Evolutionary conservation across 2,888 invertebrate species (phyloP).

Genomic region (Acanthosepion esculentum): DNA sequence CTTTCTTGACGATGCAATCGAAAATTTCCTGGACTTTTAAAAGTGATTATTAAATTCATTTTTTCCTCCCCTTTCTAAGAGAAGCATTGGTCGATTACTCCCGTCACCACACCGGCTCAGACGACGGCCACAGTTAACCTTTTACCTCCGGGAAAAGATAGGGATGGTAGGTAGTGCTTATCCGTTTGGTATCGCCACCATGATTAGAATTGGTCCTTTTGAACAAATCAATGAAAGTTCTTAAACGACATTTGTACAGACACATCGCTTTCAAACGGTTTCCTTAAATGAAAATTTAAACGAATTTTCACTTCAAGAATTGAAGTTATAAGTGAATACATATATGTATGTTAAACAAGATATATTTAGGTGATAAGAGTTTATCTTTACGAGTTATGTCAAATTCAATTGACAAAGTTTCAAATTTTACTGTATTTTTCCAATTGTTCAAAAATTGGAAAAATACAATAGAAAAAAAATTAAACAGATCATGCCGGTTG

Average conservation of each 20-base stretch:
- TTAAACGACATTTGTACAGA: background rate
- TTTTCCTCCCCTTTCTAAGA: constrained; percentile 33
- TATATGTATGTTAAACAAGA: background rate
- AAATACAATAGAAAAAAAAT: too few relatives aligned
- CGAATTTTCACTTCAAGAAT: background rate
- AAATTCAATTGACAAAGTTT: too few relatives aligned
- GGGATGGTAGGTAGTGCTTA: constrained; percentile 23
- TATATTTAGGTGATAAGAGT: too few relatives aligned
- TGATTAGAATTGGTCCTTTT: constrained; percentile 33
- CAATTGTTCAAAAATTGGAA: too few relatives aligned
- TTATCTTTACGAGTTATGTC: too few relatives aligned
- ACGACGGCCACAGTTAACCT: constrained; percentile 33
- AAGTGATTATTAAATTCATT: background rate
- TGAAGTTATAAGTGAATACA: background rate
- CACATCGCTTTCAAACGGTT: background rate
- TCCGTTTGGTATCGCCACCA: constrained; percentile 8
- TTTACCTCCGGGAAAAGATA: background rate
- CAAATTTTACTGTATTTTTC: too few relatives aligned
- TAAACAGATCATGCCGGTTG: too few relatives aligned
- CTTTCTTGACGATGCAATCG: background rate
- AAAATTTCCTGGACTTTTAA: constrained; percentile 2
- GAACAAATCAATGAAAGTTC: constrained; percentile 33
- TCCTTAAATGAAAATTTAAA: background rate
- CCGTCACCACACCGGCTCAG: constrained; percentile 33
- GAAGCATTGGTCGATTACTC: constrained; percentile 10